Conservation (phyloP, 1,140 invertebrate genomes). For the Paraescarpia echinospica region DNA sequence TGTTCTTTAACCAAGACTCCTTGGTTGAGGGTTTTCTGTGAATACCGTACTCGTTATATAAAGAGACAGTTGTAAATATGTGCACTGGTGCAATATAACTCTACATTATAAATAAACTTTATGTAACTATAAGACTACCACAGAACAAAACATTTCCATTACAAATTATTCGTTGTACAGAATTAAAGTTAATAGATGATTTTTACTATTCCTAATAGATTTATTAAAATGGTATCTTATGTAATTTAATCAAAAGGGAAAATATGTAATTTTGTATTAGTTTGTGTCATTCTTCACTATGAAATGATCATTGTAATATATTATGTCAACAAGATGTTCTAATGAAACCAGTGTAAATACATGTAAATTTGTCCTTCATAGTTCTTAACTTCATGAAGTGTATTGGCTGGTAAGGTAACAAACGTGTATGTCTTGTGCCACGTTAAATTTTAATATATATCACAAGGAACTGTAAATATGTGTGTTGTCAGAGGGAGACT, state of each 20-base stretch:
- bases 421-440: neutral
- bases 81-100: neutral
- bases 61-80: neutral
- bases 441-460: neutral
- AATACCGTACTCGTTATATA: neutral
- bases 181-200: neutral
- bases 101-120: neutral
- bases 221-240: neutral
- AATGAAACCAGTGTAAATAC: neutral
- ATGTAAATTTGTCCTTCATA: neutral
- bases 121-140: neutral
- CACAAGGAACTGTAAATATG: neutral
- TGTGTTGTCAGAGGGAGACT: neutral
- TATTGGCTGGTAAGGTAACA: neutral
- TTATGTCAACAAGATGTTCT: neutral
- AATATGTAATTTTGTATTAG: no score
- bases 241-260: neutral
- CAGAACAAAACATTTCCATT: neutral
- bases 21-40: neutral
- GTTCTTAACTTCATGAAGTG: no score
- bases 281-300: neutral
- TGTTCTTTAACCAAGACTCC: neutral
- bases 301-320: neutral
- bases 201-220: neutral
- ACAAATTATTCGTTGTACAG: neutral